Evolutionary conservation across 2,888 invertebrate genomes (phyloP).

Genomic region (Patella depressa): DNA sequence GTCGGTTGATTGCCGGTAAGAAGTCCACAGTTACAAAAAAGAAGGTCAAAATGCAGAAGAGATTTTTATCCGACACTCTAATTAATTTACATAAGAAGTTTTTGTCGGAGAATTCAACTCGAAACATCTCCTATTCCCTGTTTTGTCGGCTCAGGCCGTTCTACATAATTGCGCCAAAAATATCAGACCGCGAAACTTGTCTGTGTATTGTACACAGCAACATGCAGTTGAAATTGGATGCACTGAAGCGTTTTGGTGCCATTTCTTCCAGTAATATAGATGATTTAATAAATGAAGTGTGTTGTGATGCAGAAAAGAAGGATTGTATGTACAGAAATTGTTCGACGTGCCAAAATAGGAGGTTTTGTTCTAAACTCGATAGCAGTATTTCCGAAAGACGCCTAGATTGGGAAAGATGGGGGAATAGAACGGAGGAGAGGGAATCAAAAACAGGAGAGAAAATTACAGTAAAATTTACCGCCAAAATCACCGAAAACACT

Average conservation of each 20-base stretch:
- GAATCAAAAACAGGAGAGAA: too few relatives aligned
- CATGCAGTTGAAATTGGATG: neutral
- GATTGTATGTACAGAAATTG: neutral
- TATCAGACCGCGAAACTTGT: neutral
- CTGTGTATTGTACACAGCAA: neutral
- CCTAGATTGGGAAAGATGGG: too few relatives aligned
- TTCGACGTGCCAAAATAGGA: neutral
- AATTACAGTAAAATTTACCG: too few relatives aligned
- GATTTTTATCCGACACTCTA: neutral
- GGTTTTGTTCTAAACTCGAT: too few relatives aligned
- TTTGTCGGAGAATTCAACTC: neutral
- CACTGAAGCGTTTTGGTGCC: neutral
- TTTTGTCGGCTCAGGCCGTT: neutral
- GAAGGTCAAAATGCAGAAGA: neutral
- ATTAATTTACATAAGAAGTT: neutral
- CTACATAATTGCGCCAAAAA: neutral
- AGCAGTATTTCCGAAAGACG: too few relatives aligned
- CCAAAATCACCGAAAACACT: too few relatives aligned
- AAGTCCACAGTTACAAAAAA: neutral
- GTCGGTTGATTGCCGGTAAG: neutral
- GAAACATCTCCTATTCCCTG: neutral
- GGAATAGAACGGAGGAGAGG: too few relatives aligned
- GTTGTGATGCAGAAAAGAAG: neutral
- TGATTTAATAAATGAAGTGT: neutral
- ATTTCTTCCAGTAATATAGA: neutral